Conservation (phyloP, 2,888 invertebrate species). For the Lamellibrachia columna region DNA sequence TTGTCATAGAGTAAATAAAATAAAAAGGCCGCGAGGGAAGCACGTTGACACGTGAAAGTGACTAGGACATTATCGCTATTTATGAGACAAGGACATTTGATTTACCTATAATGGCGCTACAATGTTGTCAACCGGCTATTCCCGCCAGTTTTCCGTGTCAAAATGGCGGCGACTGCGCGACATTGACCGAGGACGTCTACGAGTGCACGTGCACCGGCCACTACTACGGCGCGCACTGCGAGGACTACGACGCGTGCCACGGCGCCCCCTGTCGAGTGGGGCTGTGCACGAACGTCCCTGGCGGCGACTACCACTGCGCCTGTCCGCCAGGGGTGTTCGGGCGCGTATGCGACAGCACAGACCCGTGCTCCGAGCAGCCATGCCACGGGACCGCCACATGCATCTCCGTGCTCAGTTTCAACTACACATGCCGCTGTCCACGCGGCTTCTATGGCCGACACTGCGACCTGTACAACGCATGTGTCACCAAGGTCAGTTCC, state of each 20-base stretch:
- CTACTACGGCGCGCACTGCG: conserved; percentile 36
- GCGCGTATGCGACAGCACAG: conserved; percentile 34
- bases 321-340: conserved; percentile 38
- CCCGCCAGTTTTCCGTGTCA: background rate
- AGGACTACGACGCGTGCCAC: conserved; percentile 34
- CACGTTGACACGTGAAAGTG: too few relatives aligned
- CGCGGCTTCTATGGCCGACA: conserved; percentile 38
- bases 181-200: conserved; percentile 27
- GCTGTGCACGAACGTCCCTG: conserved; percentile 25
- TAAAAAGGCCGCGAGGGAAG: too few relatives aligned
- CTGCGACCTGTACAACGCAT: conserved; percentile 41
- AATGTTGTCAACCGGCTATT: background rate
- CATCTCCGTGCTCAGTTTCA: conserved; percentile 13
- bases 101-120: background rate
- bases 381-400: conserved; percentile 38
- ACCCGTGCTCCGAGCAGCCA: conserved; percentile 39
- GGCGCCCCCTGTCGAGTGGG: conserved; percentile 36
- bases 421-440: conserved; percentile 42
- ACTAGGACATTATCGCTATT: too few relatives aligned
- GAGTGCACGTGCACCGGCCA: conserved; percentile 36
- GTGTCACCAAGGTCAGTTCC: conserved; percentile 18
- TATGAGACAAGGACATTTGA: too few relatives aligned
- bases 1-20: too few relatives aligned
- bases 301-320: conserved; percentile 27
- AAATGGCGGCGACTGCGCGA: conserved; percentile 22